Evolutionary conservation across 2,797 vertebrate genomes (phyloP), one percentile per base, ranked within the genome.

Genomic region (Pachyuromys duprasi): DNA sequence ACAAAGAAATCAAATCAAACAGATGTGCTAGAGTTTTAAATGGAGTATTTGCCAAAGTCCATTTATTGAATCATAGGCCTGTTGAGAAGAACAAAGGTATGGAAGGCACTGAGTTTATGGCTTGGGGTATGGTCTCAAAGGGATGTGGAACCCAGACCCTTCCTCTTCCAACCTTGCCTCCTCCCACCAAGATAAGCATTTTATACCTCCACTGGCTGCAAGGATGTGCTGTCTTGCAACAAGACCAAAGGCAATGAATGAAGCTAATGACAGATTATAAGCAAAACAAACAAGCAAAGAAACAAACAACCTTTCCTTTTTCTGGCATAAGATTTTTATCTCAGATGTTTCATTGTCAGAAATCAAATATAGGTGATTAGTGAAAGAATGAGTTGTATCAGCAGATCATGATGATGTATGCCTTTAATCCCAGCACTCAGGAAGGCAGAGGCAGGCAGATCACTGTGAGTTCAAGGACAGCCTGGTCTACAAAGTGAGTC

Each of bases 1-100:
- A 90, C 17, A 87, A 0, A 76, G 26, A 90, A 69, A 93, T 69
- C 60, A 93, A 96, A 86, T 86, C 63, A 62, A 74, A 69, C 20
- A n/a, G 8, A 90, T 53, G 0, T 84, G 26, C 2, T 18, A 0
- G 17, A 36, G 18, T 78, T 62, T 57, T 15, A 33, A 49, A 8
- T 3, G 1, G 39, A 90, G 15, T 33, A 28, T 62, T 7, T 28
- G 24, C 18, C 24, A 63, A 65, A 39, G 24, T 26, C 24, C 13
- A 63, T 8, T 17, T 67, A 20, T 22, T 4, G 55, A 67, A 22
- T 20, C 11, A 11, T 42, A 26, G 12, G 17, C 26, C 31, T 26
- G 0, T 42, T 67, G 26, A 31, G 5, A 20, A 57, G 63, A 36
- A 2, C 31, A 12, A 17, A 57, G 14, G 17, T 60, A 7, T 7